Percentiles rank a stretch among this genome's conserved stretches.
Evolutionary conservation across 2,797 vertebrate species (phyloP).

Genomic region (Arctocebus calabarensis): DNA sequence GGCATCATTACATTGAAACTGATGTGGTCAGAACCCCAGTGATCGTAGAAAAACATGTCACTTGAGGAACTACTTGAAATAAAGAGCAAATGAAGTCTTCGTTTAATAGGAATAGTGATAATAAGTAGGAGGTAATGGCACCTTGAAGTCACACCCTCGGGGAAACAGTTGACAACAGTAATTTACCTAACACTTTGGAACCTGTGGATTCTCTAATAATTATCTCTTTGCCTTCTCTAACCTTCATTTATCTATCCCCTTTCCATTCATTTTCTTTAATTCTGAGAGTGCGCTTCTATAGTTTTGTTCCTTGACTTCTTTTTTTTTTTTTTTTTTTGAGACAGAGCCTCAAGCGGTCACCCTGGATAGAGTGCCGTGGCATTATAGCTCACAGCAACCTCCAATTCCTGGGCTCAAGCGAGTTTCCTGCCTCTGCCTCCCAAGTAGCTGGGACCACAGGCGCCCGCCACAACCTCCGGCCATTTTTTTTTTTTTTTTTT

Average conservation of each 20-base stretch:
- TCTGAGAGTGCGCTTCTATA: neutral
- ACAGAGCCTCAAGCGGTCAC: too few species aligned
- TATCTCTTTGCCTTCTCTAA: neutral
- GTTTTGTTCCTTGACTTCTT: neutral
- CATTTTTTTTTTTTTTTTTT: too few species aligned
- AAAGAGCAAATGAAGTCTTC: conserved; percentile 41
- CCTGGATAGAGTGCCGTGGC: too few species aligned
- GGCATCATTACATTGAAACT: neutral
- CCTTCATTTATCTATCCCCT: neutral
- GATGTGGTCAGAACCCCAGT: neutral
- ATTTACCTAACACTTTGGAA: conserved; percentile 33
- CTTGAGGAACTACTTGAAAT: neutral
- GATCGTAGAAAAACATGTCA: neutral
- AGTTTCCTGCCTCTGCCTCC: too few species aligned
- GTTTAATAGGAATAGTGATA: neutral
- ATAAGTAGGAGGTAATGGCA: conserved; percentile 27
- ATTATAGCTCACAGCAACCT: too few species aligned
- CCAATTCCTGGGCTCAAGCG: too few species aligned
- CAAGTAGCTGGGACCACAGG: too few species aligned
- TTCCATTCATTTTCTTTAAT: conserved; percentile 40
- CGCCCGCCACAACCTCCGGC: too few species aligned
- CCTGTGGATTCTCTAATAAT: conserved; percentile 7
- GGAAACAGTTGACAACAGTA: neutral
- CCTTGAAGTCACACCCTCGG: neutral
- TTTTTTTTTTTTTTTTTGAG: too few species aligned